Base-by-base conservation (phyloP, 2,797 vertebrate species). In the Gymnodraco acuticeps region DNA sequence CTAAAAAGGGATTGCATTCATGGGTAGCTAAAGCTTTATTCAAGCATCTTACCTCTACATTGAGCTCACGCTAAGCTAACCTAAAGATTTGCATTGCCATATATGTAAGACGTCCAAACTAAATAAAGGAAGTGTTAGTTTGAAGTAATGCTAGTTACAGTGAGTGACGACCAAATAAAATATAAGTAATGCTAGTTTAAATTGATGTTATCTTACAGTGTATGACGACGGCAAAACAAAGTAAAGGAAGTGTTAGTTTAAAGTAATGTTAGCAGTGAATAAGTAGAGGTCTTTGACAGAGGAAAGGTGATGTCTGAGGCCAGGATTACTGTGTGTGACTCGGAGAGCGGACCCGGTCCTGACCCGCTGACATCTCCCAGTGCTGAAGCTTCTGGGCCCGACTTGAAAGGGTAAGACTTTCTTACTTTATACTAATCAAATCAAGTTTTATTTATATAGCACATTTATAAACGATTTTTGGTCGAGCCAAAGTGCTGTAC, bases 221-320 rank as follows among this genome's bases (percentile, higher is more conserved):
- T 38, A 38, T 38, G 33, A 38, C 33, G 3, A 23, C 11, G 38
- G 23, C 0, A 20, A 10, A 9, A 45, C 10, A 58, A 16, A 23
- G 46, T 7, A 41, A 38, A 19, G 47, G 3, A 16, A n/a, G 9
- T 16, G 46, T 17, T n/a, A 42, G 19, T 42, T 15, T 23, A 4
- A 50, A 53, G 47, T 31, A 3, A 71, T 75, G 70, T 8, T 58
- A 5, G 1, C 8, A 5, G 33, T 38, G 8, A 38, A 38, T 38
- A 38, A 38, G 16, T 64, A n/a, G 33, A 42, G 9, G 45, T 63
- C 0, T 33, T 23, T 45, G 68, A 42, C 23, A 61, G 41, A 66
- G 54, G 19, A 45, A 31, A 54, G 17, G 69, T 16, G 60, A 92
- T 90, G 92, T 89, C 88, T 55, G 86, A 88, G n/a, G 51, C 63